Conservation (phyloP, 2,797 vertebrate species). For the Melanotaenia parkinsoni region DNA sequence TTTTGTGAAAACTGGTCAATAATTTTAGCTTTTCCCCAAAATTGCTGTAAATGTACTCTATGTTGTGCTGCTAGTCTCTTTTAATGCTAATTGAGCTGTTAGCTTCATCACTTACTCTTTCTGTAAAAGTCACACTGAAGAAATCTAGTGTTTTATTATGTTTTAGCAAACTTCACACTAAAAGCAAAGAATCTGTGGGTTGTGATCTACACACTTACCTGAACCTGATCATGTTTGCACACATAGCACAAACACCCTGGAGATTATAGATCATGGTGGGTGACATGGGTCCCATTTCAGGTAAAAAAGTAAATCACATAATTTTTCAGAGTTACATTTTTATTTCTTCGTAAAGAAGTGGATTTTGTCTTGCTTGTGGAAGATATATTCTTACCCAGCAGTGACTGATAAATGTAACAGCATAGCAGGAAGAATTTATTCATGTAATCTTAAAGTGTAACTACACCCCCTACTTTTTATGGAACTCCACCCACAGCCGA, state of each 20-base stretch:
- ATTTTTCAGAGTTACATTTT: slow-evolving; percentile 13
- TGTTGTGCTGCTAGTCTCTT: neutral
- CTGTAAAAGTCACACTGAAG: neutral
- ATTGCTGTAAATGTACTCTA: neutral
- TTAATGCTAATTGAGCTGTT: neutral
- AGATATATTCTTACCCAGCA: neutral
- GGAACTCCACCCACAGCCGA: too few relatives aligned
- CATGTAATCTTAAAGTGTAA: neutral
- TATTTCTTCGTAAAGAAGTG: neutral
- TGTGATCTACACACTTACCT: neutral
- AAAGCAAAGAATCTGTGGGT: neutral
- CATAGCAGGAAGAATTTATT: neutral
- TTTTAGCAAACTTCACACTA: neutral
- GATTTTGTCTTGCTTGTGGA: neutral
- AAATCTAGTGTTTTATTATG: neutral
- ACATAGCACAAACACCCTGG: slow-evolving; percentile 27
- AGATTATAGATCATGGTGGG: slow-evolving; percentile 16
- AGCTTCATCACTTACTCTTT: neutral
- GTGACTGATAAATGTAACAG: neutral
- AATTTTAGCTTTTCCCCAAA: neutral
- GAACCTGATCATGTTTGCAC: slow-evolving; percentile 15
- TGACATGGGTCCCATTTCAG: neutral
- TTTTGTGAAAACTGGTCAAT: neutral
- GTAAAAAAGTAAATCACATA: neutral
- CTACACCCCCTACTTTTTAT: too few relatives aligned